These are phyloP conservation scores for Neoitamus cyanurus DNA, from an alignment of 2,888 invertebrate genomes.

Conservation along the genomic window DNA sequence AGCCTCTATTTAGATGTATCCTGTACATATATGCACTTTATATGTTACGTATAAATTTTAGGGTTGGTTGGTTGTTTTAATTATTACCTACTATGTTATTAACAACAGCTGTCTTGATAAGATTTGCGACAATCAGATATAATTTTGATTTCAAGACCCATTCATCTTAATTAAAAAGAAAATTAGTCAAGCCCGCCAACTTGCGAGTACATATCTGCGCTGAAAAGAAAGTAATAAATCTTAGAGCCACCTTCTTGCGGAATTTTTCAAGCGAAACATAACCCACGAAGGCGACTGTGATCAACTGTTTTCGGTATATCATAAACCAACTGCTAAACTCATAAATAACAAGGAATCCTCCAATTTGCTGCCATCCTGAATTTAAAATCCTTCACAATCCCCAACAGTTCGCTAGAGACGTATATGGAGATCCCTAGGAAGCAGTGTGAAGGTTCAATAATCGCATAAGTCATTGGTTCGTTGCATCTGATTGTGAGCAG, in stretches of 20 bases:
- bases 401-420: neutral
- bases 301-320: constrained; percentile 9
- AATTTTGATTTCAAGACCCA: neutral
- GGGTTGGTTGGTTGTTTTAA: too few species aligned
- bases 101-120: too few species aligned
- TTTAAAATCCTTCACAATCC: constrained; percentile 19
- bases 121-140: neutral
- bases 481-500: neutral
- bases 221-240: neutral
- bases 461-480: constrained; percentile 26
- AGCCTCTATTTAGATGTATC: too few species aligned
- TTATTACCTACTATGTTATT: too few species aligned
- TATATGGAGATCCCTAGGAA: neutral
- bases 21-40: too few species aligned
- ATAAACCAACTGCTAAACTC: constrained; percentile 15
- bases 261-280: neutral
- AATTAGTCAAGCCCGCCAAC: neutral
- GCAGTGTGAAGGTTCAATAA: constrained; percentile 7
- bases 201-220: too few species aligned
- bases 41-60: too few species aligned
- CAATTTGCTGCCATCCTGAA: constrained; percentile 26
- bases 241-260: neutral
- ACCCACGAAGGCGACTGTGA: neutral
- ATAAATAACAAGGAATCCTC: constrained; percentile 32
- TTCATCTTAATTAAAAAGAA: neutral